Evolutionary conservation across 2,888 invertebrate genomes (phyloP), one percentile per base, ranked within the genome.

Genomic region (Nemurella pictetii): DNA sequence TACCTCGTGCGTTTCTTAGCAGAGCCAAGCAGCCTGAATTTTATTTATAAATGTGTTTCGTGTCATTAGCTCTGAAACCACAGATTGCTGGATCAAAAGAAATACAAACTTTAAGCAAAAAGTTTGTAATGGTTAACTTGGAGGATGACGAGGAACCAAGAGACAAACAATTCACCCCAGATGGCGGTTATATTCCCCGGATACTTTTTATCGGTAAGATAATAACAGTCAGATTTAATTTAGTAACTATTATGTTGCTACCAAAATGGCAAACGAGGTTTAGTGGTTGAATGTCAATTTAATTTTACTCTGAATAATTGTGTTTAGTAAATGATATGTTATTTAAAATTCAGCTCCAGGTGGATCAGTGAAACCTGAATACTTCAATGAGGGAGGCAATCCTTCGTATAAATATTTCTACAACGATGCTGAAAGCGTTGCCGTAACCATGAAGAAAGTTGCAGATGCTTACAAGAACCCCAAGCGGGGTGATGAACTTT

Each of bases 141-240:
- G 88, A 92, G 87, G 94, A 94, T 88, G 93, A 93, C 86, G 92
- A 93, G 28, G 92, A 93, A 87, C 93, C 93, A 0, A 89, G 90
- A 2, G 91, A 90, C 80, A 89, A 88, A 30, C 89, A 89, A 85
- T 94, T 91, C 88, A 90, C 92, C 0, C 94, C 94, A 0, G 94
- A 95, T 88, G 95, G 94, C 4, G 92, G 91, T 26, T 95, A 95
- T 87, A 93, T 94, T 89, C 94, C 94, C 3, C 91, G 94, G 88
- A 93, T 95, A 72, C 89, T 95, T 30, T 95, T 95, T 89, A 90
- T 94, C 85, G 92, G 91, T 91, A 88, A 87, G 85, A 81, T 55
- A 12, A 55, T 20, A n/a, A n/a, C n/a, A 75, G 29, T 29, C 25
- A 26, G 26, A 15, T 84, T 72, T 80, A 26, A 72, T 20, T 80